Percentiles rank a stretch among this genome's conserved stretches.
Evolutionary conservation across 2,888 invertebrate species (phyloP).

Genomic region (Mesorhabditis belari): DNA sequence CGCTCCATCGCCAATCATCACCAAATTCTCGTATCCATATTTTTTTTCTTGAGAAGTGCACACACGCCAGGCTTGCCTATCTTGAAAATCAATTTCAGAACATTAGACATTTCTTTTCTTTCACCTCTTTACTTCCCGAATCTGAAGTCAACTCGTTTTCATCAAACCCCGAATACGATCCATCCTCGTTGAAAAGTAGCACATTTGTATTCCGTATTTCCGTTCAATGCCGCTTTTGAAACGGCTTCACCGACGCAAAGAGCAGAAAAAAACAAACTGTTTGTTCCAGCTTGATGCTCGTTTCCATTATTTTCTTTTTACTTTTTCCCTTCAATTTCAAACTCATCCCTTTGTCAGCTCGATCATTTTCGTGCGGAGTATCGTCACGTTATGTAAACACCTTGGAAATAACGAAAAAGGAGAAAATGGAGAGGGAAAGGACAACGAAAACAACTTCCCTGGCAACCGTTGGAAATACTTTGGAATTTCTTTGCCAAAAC

Average conservation of each 20-base stretch:
- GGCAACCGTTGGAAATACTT: too few species aligned
- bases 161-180: conserved; percentile 88
- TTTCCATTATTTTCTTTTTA: too few species aligned
- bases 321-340: too few species aligned
- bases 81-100: too few species aligned
- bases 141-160: conserved; percentile 79
- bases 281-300: conserved; percentile 71
- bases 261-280: conserved; percentile 88
- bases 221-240: conserved; percentile 57
- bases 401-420: too few species aligned
- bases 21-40: conserved; percentile 57
- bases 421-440: too few species aligned
- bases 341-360: too few species aligned
- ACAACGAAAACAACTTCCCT: too few species aligned
- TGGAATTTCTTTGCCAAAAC: too few species aligned
- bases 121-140: conserved; percentile 63
- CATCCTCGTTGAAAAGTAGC: conserved; percentile 69
- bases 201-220: conserved; percentile 68
- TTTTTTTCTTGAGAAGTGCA: conserved; percentile 67
- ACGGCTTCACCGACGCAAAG: conserved; percentile 86
- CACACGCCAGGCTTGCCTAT: conserved; percentile 81
- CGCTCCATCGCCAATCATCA: conserved; percentile 92
- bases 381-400: too few species aligned
- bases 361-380: too few species aligned
- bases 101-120: too few species aligned